phyloP scores from a whole-genome alignment of 2,888 invertebrate genomes.

The Odontocerum albicorne region DNA sequence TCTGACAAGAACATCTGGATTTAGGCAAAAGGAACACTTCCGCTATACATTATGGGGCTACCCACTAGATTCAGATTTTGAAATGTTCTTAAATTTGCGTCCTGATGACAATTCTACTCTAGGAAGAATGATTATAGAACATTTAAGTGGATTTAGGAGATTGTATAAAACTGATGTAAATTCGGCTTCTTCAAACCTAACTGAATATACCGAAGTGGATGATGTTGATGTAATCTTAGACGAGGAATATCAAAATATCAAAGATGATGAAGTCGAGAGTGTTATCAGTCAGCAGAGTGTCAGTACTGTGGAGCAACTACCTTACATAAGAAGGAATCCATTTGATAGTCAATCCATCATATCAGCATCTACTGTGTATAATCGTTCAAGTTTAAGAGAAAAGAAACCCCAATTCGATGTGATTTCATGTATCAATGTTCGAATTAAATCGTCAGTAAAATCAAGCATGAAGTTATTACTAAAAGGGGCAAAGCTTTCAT shows the following conservation, averaged over 20 bases:
- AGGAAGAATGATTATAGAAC: constrained; percentile 58
- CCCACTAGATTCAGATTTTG: constrained; percentile 58
- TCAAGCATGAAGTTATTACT: constrained; percentile 52
- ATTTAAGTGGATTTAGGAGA: constrained; percentile 57
- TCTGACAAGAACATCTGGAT: constrained; percentile 52
- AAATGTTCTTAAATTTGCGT: constrained; percentile 60
- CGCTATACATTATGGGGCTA: constrained; percentile 62
- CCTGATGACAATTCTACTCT: constrained; percentile 60
- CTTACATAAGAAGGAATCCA: background rate
- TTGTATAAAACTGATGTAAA: constrained; percentile 52
- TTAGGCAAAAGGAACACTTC: constrained; percentile 56
- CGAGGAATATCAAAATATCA: constrained; percentile 54
- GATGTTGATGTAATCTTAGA: constrained; percentile 53
- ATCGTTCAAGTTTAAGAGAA: constrained; percentile 45
- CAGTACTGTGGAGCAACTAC: constrained; percentile 12
- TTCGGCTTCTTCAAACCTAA: constrained; percentile 31
- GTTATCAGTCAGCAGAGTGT: constrained; percentile 20
- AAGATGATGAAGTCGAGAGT: constrained; percentile 47
- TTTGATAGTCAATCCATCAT: constrained; percentile 52
- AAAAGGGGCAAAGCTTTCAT: constrained; percentile 53
- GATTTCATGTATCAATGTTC: constrained; percentile 49
- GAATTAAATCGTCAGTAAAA: constrained; percentile 50
- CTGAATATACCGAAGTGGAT: constrained; percentile 16
- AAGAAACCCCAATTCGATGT: constrained; percentile 53
- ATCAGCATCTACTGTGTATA: constrained; percentile 41